Evolutionary conservation across 30 jellyfish, hydroid and myxozoan genomes (phyloP), one percentile per base, ranked within the genome.

Genomic region (Aurelia aurita complex sp. Pacific): DNA sequence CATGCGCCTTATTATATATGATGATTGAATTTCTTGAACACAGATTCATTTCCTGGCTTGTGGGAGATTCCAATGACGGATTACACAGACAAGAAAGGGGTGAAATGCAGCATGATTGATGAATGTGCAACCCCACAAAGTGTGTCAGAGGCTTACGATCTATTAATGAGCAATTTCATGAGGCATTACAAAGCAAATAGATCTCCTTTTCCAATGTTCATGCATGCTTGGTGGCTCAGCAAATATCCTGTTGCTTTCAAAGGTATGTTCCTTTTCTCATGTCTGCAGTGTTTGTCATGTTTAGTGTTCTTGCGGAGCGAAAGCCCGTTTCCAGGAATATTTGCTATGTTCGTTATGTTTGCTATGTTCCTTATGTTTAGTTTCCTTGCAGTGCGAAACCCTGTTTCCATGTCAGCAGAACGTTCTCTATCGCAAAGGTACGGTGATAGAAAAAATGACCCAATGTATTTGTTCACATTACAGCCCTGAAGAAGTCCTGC

Each of bases 1-100:
- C 29, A 23, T 23, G 29, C 29, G 29, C 29, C 29, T 23, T 23
- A 23, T 23, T 23, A 23, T 23, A 23, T 38, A 38, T 38, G 50
- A 38, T 38, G 50, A 2, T 2, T 38, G 50, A 38, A 38, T 38
- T 4, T 38, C 52, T 40, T 40, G 6, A 40, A 1, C 32, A 29
- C 74, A 92, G 98, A 83, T 52, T 76, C 96, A 3, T 92, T 79
- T 63, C 98, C 95, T 33, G 98, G 98, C 76, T 40, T 92, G 33
- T 92, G 96, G 96, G 98, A 92, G 64, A 50, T 92, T 13, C 98
- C 98, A 14, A 67, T 92, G 90, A 81, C 90, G 8, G 87, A 76
- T 17, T 82, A 82, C 89, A 74, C 74, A 14, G 91, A 85, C 29
- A 73, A 67, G 1, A 8, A 35, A 43, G 92, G 92, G 6, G 15